These are phyloP conservation scores for Watsonalla binaria DNA, from an alignment of 2,888 invertebrate genomes.

Conservation along the genomic window DNA sequence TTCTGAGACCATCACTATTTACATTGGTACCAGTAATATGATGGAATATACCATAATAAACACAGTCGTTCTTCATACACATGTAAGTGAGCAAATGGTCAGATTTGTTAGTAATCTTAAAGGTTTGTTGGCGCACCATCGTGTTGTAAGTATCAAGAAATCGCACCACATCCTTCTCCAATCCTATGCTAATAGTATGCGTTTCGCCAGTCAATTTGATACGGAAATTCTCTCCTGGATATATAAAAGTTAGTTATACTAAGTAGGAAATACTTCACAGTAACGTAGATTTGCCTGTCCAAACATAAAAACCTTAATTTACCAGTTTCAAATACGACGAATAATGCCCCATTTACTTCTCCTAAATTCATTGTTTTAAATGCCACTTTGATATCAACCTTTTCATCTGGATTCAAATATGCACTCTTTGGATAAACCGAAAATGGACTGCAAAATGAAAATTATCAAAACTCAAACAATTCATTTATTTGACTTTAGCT, in stretches of 20 bases:
- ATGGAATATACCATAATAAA: slow-evolving; percentile 46
- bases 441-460: slow-evolving; percentile 59
- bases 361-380: slow-evolving; percentile 73
- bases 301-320: too few relatives aligned
- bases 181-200: slow-evolving; percentile 61
- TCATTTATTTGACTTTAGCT: too few relatives aligned
- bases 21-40: background rate
- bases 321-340: slow-evolving; percentile 63
- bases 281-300: too few relatives aligned
- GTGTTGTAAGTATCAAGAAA: slow-evolving; percentile 80
- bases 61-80: slow-evolving; percentile 76
- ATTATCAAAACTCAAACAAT: too few relatives aligned
- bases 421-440: slow-evolving; percentile 72
- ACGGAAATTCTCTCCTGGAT: slow-evolving; percentile 67
- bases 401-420: slow-evolving; percentile 66
- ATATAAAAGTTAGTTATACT: slow-evolving; percentile 3
- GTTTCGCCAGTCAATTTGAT: slow-evolving; percentile 65
- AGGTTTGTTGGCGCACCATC: slow-evolving; percentile 67
- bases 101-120: slow-evolving; percentile 79
- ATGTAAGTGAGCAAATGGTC: slow-evolving; percentile 71
- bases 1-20: background rate
- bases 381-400: slow-evolving; percentile 65
- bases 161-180: slow-evolving; percentile 71
- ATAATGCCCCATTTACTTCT: slow-evolving; percentile 44
- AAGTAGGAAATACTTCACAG: background rate